phyloP scores from a whole-genome alignment of 64 coral and sea anemone genomes.

The Anthopleura sola region DNA sequence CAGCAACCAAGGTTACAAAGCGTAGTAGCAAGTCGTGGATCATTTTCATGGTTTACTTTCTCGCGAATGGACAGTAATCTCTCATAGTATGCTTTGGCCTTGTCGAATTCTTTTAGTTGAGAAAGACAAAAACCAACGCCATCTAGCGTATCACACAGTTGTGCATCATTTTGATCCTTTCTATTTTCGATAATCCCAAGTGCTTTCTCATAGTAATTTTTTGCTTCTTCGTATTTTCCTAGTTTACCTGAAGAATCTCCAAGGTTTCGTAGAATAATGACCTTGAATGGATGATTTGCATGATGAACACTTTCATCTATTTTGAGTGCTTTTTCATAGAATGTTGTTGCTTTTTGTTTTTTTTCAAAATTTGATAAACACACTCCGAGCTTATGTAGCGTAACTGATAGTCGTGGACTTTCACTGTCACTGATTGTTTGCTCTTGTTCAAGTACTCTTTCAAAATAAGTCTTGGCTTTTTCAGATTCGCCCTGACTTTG shows the following conservation, averaged over 20 bases:
- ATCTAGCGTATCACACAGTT: no score
- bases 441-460: background rate
- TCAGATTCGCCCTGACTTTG: background rate
- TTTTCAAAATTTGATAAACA: no score
- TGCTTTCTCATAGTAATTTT: background rate
- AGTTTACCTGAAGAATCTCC: background rate
- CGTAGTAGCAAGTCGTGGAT: no score
- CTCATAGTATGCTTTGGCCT: no score
- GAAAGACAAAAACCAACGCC: no score
- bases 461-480: constrained; percentile 19
- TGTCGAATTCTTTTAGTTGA: no score
- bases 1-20: no score
- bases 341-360: no score
- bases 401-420: no score
- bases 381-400: no score
- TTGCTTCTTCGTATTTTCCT: background rate
- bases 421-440: background rate
- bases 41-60: no score
- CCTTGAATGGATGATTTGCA: background rate
- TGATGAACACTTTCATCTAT: background rate
- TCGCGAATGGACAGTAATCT: no score
- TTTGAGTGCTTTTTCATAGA: background rate
- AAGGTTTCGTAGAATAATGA: background rate
- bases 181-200: background rate
- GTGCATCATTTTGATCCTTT: background rate